A percentile compares a stretch with the other conserved stretches of the same genome.
Conservation (phyloP, 2,888 invertebrate species). For the Epinotia nisella region DNA sequence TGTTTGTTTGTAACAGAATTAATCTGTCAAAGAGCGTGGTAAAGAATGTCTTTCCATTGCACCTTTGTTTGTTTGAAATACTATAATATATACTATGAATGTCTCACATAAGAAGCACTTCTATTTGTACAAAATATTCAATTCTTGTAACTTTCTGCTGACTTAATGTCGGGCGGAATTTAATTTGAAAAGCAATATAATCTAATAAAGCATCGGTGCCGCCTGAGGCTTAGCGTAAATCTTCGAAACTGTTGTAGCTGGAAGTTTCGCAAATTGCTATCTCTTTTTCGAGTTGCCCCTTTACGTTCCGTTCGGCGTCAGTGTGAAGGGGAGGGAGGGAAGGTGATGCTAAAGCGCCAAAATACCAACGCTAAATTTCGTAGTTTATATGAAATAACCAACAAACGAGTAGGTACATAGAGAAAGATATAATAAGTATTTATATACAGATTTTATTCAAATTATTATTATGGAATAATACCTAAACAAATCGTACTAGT, state of each 20-base stretch:
- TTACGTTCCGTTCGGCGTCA: slow-evolving; percentile 36
- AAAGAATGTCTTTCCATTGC: too few relatives aligned
- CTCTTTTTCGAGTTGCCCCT: slow-evolving; percentile 66
- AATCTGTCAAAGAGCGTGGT: too few relatives aligned
- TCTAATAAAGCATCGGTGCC: slow-evolving; percentile 39
- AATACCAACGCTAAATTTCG: neutral
- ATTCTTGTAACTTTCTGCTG: slow-evolving; percentile 26
- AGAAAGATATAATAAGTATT: too few relatives aligned
- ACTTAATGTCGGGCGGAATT: slow-evolving; percentile 26
- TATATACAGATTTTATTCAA: too few relatives aligned
- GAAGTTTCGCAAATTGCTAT: slow-evolving; percentile 69
- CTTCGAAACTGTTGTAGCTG: slow-evolving; percentile 47
- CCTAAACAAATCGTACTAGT: too few relatives aligned
- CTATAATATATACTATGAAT: too few relatives aligned
- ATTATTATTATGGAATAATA: too few relatives aligned
- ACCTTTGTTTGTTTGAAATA: too few relatives aligned
- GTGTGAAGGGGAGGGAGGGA: slow-evolving; percentile 11
- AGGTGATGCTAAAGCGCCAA: slow-evolving; percentile 1
- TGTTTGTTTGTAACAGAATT: too few relatives aligned
- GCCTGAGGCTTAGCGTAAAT: slow-evolving; percentile 40
- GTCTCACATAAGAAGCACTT: too few relatives aligned
- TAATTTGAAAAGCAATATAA: slow-evolving; percentile 41
- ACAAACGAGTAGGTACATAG: too few relatives aligned
- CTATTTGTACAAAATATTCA: neutral
- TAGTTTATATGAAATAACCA: too few relatives aligned